These are phyloP conservation scores for Orycteropus afer DNA, from an alignment of 2,113 vertebrate genomes.

Conservation along the genomic window DNA sequence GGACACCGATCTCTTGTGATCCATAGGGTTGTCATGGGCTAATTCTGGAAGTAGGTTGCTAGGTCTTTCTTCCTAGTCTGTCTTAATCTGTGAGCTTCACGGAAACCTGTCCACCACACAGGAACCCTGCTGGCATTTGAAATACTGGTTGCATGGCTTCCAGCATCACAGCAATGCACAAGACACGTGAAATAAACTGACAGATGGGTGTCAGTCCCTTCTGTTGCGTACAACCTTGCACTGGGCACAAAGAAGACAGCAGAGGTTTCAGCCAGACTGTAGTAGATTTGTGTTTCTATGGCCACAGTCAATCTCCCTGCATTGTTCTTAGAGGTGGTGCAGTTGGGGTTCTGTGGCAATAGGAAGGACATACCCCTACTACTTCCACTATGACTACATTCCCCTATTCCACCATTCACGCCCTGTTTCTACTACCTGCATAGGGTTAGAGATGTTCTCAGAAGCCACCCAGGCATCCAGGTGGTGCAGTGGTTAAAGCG, in stretches of 20 bases:
- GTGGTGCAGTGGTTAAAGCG: too few relatives aligned
- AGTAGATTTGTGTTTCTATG: background rate
- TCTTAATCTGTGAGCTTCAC: background rate
- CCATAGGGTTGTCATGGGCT: background rate
- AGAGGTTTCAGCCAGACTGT: background rate
- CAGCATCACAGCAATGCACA: background rate
- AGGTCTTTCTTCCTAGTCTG: background rate
- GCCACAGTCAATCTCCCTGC: background rate
- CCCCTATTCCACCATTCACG: background rate
- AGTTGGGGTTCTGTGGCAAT: background rate
- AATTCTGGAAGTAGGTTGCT: background rate
- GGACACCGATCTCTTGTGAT: background rate
- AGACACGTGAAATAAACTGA: background rate
- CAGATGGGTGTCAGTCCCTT: background rate
- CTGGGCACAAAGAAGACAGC: background rate
- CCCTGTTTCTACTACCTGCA: background rate
- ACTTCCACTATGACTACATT: background rate
- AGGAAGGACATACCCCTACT: background rate
- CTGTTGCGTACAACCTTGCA: background rate
- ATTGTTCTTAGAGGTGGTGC: background rate
- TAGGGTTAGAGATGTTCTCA: background rate
- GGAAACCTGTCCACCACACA: background rate
- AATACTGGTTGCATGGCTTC: background rate
- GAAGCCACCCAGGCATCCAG: background rate
- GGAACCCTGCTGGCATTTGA: too few relatives aligned